Percentiles rank a stretch among this genome's conserved stretches.
Evolutionary conservation across 2,888 invertebrate species (phyloP).

Genomic region (Girardia tigrina): DNA sequence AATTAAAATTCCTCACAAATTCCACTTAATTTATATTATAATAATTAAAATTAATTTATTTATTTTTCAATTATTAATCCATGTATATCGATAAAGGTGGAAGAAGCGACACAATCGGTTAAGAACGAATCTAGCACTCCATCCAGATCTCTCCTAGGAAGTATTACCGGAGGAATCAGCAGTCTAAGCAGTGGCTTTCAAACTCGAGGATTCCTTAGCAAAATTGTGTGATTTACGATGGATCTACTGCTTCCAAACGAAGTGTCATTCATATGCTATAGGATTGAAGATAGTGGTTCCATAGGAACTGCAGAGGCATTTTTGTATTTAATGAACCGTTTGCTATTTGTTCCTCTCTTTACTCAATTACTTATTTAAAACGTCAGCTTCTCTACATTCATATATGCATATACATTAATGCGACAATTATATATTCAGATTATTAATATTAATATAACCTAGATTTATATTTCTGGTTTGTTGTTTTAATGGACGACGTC

Average conservation of each 20-base stretch:
- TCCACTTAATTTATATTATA: too few species aligned
- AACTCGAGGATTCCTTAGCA: conserved; percentile 25
- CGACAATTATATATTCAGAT: neutral
- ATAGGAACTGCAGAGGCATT: neutral
- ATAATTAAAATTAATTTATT: too few species aligned
- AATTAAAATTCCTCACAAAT: too few species aligned
- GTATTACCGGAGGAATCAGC: conserved; percentile 38
- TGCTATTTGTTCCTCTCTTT: neutral
- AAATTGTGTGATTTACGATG: neutral
- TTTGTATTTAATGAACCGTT: neutral
- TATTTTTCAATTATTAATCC: too few species aligned
- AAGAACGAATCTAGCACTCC: conserved; percentile 40
- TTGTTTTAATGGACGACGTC: neutral
- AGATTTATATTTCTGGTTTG: neutral
- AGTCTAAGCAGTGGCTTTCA: conserved; percentile 35
- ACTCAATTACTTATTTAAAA: neutral
- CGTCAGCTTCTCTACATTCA: neutral
- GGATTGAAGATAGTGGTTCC: neutral
- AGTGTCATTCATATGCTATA: neutral
- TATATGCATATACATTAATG: neutral
- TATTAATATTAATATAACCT: neutral
- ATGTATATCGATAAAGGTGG: too few species aligned
- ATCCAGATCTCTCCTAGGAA: conserved; percentile 40
- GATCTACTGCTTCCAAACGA: neutral
- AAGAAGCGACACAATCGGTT: conserved; percentile 45